Conservation (phyloP, 2,797 vertebrate genomes). For the Staurois parvus region DNA sequence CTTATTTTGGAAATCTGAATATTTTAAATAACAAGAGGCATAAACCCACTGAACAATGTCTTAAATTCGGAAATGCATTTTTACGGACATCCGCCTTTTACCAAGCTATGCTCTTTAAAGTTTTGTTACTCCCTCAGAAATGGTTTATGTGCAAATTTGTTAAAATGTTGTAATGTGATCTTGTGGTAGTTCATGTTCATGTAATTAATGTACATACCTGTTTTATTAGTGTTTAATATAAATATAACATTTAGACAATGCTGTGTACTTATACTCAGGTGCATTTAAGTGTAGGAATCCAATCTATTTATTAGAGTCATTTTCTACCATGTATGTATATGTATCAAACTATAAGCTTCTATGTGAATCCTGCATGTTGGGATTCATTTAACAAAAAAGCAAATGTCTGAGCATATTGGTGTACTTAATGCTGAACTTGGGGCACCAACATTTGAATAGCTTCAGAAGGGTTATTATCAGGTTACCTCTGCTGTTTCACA, state of each 20-base stretch:
- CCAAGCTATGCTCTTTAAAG: not conserved
- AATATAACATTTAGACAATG: conserved; percentile 65
- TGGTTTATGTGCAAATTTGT: conserved; percentile 62
- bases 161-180: conserved; percentile 67
- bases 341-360: not conserved
- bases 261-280: conserved; percentile 63
- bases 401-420: not conserved
- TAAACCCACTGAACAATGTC: not conserved
- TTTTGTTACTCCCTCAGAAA: conserved; percentile 5
- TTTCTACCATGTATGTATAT: conserved; percentile 23
- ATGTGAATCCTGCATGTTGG: not conserved
- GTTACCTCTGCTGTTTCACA: no score
- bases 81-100: not conserved
- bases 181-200: conserved; percentile 58
- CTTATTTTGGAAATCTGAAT: not conserved
- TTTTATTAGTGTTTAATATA: conserved; percentile 53
- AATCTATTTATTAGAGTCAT: conserved; percentile 53
- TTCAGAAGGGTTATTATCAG: no score
- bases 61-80: not conserved
- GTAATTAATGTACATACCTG: conserved; percentile 37
- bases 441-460: no score
- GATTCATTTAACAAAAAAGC: not conserved
- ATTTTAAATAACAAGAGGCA: not conserved
- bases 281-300: conserved; percentile 45
- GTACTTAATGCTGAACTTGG: not conserved